Evolutionary conservation across 1,140 invertebrate genomes (phyloP), one percentile per base, ranked within the genome.

Genomic region (Drosophila quadrilineata): DNA sequence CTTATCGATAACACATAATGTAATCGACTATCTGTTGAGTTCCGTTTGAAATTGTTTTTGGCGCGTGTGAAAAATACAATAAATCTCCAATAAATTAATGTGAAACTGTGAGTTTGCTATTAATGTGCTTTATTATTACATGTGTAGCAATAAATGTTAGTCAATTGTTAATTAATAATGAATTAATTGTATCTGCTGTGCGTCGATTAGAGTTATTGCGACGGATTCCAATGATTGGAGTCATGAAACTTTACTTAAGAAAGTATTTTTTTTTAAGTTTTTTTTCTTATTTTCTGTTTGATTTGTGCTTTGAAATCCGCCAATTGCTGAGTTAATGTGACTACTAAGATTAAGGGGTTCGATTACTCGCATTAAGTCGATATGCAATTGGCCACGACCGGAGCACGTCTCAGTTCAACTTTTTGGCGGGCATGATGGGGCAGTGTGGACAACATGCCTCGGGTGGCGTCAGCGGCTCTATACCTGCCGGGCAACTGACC

Each of bases 41-140:
- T 3, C n/a, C n/a, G n/a, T n/a, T 53, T 56, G 33, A 28, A 40
- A 14, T 71, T 52, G 21, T 26, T 59, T 45, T 64, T 31, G n/a
- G n/a, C n/a, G n/a, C n/a, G n/a, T n/a, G n/a, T n/a, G n/a, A n/a
- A n/a, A n/a, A n/a, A n/a, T n/a, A n/a, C n/a, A n/a, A n/a, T n/a
- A n/a, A n/a, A n/a, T n/a, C n/a, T n/a, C n/a, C n/a, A n/a, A n/a
- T n/a, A n/a, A n/a, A n/a, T n/a, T n/a, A n/a, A n/a, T n/a, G n/a
- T n/a, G n/a, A n/a, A 69, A 72, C 17, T 71, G 75, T 17, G 19
- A 69, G 38, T 58, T 65, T 56, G 67, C 65, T 74, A 74, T 58
- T 74, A 80, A 63, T 85, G 79, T 85, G 79, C 79, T 84, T 84
- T 84, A 85, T 84, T 84, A 63, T 84, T 85, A 84, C 77, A 84